Base-by-base conservation (phyloP, 2,888 invertebrate species). In the Cataglyphis livida region DNA sequence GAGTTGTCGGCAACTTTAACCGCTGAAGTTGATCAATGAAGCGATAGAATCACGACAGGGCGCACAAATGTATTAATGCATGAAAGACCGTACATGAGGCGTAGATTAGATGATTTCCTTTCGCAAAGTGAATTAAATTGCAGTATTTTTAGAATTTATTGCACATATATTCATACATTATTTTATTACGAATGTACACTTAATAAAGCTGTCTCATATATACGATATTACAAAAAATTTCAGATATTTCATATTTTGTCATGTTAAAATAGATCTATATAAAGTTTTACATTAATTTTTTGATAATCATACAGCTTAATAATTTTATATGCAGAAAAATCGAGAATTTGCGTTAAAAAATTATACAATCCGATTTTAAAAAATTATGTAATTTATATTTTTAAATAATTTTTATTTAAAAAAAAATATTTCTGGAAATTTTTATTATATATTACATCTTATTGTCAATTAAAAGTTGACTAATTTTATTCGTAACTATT, bases 1-100 rank as follows among this genome's bases (percentile, higher is more conserved):
- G 88, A 85, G 84, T 85, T 83, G 86, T 87, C 82, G 81, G 64
- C 66, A 86, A 87, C 78, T 81, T 81, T 73, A 68, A 48, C 74
- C 79, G 79, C 62, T 81, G 78, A 86, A 83, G 84, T 81, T 81
- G 74, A 83, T 68, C 79, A 81, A 61, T 68, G 44, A 44, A 73
- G 59, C 70, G 74, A 82, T 83, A 82, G 84, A 51, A 51, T 83
- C 71, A 73, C 73, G 82, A 48, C 54, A 65, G 28, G 32, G 71
- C 44, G 57, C 44, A 44, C 57, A 44, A n/a, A 82, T 44, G 54
- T 78, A 82, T 82, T 78, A 76, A 82, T 76, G 57, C 41, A 41
- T 57, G 25, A 25, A 44, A 70, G 57, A 70, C n/a, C n/a, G 38
- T 7, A 12, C 15, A n/a, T 7, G 51, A 44, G 32, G n/a, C 18